Base-by-base conservation (phyloP, 2,888 invertebrate genomes). In the Lasioglossum oenotherae region DNA sequence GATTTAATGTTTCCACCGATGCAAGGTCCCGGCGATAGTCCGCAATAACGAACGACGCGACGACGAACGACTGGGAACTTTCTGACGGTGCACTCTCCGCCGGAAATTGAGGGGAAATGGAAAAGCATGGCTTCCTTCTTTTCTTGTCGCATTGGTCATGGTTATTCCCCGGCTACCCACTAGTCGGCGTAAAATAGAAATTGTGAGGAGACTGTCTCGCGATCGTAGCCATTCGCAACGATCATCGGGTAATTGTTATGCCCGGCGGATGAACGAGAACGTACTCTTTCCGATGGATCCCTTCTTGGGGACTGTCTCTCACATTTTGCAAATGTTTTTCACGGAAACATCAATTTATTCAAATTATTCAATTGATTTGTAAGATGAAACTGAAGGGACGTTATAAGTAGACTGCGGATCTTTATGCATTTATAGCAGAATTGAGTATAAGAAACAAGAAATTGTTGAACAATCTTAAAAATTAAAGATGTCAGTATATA, bases 31-130 rank as follows among this genome's bases (percentile, higher is more conserved):
- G n/a, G 35, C 23, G 74, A 49, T 53, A 60, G 38, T 60, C 49
- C 10, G 44, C 41, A 64, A 78, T 74, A 49, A 44, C 67, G 19
- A 73, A 60, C 60, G 38, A 41, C 31, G 73, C n/a, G 60, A n/a
- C 79, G 72, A 74, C 27, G 60, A 19, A 67, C 67, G 67, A 23
- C 16, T 35, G 73, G 76, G 82, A 88, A 89, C 87, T 92, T 88
- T 80, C 87, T 86, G 91, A 93, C 90, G 88, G 87, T 86, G 85
- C 71, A 84, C 64, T 31, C 74, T 81, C 79, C 76, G 72, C 75
- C 91, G 93, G 93, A 93, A 92, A 94, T 94, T 93, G 89, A 82
- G 88, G 86, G 93, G 93, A 94, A 93, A 94, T 93, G 90, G 89
- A 91, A 92, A 92, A 91, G 86, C 87, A 78, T 53, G 82, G 81